Evolutionary conservation across 1,140 invertebrate species (phyloP).

Genomic region (Tetramorium alpestre): DNA sequence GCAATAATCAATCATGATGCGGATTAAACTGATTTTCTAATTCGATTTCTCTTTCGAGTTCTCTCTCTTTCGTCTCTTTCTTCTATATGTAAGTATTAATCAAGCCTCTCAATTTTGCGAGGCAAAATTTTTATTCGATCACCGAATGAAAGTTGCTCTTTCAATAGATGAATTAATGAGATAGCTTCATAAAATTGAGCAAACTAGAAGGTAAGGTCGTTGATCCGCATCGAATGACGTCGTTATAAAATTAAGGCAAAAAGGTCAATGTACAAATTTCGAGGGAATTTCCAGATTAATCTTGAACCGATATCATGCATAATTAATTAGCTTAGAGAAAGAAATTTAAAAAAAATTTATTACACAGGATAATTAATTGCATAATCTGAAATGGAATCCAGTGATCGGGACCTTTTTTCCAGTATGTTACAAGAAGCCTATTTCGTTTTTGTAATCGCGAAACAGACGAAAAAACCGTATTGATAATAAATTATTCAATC

Average conservation of each 20-base stretch:
- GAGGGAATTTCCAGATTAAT: background rate
- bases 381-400: background rate
- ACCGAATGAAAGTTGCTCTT: background rate
- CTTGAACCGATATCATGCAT: slow-evolving; percentile 9
- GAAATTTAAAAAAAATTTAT: background rate
- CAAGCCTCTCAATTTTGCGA: background rate
- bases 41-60: too few relatives aligned
- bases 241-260: background rate
- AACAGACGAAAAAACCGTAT: background rate
- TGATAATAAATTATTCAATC: background rate
- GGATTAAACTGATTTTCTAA: background rate
- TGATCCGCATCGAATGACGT: background rate
- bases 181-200: background rate
- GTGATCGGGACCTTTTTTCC: background rate
- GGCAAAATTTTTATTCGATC: background rate
- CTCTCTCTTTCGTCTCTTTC: background rate
- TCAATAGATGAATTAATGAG: background rate
- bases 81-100: background rate
- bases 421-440: background rate
- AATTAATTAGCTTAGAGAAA: background rate
- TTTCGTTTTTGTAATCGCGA: background rate
- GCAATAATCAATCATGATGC: background rate
- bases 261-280: background rate
- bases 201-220: background rate
- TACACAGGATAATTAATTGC: background rate